Evolutionary conservation across 2,797 vertebrate species (phyloP).

Genomic region (Distichodus sexfasciatus): DNA sequence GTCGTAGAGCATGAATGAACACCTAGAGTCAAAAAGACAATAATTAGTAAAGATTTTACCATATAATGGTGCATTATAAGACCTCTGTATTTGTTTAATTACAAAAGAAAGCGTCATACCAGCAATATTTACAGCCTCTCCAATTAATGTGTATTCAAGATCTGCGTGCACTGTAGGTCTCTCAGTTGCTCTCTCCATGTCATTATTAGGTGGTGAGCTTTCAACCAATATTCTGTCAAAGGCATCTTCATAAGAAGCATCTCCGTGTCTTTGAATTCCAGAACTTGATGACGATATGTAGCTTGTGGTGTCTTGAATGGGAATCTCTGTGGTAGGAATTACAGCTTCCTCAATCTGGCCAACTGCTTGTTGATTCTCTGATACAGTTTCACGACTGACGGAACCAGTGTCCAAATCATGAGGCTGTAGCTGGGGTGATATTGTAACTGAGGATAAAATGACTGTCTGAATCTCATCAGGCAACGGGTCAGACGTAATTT

Average conservation of each 20-base stretch:
- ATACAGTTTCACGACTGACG: conserved; percentile 16
- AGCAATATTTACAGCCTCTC: conserved; percentile 68
- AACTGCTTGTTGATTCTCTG: conserved; percentile 35
- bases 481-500: conserved; percentile 22
- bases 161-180: conserved; percentile 23
- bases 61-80: no score
- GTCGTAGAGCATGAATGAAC: conserved; percentile 80
- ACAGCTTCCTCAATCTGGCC: conserved; percentile 32
- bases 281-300: conserved; percentile 38
- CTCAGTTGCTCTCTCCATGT: conserved; percentile 38
- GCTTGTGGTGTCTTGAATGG: conserved; percentile 12
- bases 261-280: conserved; percentile 33
- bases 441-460: conserved; percentile 56
- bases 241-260: conserved; percentile 23
- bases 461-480: conserved; percentile 57
- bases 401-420: conserved; percentile 36
- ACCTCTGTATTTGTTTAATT: no score
- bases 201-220: conserved; percentile 27
- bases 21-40: conserved; percentile 64
- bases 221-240: conserved; percentile 17
- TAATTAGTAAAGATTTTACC: neutral
- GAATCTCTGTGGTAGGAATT: conserved; percentile 37
- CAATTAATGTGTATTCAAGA: conserved; percentile 59
- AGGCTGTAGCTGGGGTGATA: conserved; percentile 28
- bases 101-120: conserved; percentile 55